These are phyloP conservation scores for Stichopus chloronotus DNA, from an alignment of 35 echinoderm and acorn worm species.

Conservation along the genomic window DNA sequence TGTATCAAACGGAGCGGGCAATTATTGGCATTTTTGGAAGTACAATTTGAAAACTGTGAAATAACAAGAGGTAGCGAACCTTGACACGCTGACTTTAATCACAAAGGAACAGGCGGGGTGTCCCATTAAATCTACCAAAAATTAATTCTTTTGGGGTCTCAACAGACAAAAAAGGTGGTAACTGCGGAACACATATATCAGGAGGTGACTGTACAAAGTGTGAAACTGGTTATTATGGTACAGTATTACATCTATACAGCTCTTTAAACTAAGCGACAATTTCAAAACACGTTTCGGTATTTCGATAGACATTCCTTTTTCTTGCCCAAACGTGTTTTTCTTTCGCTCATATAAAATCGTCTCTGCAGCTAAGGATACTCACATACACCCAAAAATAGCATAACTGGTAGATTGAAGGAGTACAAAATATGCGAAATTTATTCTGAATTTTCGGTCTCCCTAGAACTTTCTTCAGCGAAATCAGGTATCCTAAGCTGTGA, in stretches of 20 bases:
- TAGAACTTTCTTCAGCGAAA: no score
- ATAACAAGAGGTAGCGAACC: not conserved
- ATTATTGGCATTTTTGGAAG: no score
- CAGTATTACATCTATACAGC: not conserved
- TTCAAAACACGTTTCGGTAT: not conserved
- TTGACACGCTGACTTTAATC: not conserved
- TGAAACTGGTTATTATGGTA: not conserved
- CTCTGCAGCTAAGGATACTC: no score
- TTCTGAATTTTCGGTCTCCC: no score
- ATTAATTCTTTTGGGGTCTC: not conserved
- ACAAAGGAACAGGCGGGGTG: not conserved
- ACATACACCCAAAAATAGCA: no score
- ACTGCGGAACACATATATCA: not conserved
- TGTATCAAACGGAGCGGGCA: no score
- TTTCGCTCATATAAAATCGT: no score
- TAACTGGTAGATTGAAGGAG: no score
- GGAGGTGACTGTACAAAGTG: not conserved
- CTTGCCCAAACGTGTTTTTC: no score
- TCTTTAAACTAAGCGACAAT: not conserved
- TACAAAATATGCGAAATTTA: no score
- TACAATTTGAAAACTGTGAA: not conserved
- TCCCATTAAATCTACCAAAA: not conserved
- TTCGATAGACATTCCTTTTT: no score
- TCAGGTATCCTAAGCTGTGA: no score
- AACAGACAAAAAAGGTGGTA: not conserved